Evolutionary conservation across 2,113 vertebrate genomes (phyloP).

Genomic region (Saguinus midas): DNA sequence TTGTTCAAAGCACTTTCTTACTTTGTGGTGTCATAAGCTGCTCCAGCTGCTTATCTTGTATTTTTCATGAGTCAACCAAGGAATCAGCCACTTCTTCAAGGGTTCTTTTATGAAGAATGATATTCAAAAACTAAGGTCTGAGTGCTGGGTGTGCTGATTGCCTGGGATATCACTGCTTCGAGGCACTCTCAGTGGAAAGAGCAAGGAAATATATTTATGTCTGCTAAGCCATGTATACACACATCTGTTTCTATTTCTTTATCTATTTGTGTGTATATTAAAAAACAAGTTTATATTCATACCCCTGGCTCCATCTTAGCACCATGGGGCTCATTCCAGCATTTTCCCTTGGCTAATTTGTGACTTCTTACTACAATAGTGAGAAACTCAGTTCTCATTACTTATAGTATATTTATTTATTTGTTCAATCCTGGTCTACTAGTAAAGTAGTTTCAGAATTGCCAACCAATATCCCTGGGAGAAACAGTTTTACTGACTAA

Average conservation of each 20-base stretch:
- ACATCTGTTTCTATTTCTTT: neutral
- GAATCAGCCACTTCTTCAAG: neutral
- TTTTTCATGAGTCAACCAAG: neutral
- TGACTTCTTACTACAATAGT: neutral
- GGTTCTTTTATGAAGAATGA: neutral
- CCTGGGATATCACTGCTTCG: neutral
- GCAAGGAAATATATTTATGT: neutral
- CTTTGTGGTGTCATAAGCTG: neutral
- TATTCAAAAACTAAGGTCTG: neutral
- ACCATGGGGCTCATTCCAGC: neutral
- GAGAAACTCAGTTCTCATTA: neutral
- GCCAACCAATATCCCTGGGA: neutral
- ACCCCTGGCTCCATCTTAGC: neutral
- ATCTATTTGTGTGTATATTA: neutral
- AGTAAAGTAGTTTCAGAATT: conserved; percentile 1
- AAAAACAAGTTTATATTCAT: neutral
- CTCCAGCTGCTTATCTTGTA: neutral
- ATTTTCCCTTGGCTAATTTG: neutral
- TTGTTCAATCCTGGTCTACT: neutral
- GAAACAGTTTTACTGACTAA: neutral
- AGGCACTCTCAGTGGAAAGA: neutral
- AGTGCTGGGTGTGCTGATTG: neutral
- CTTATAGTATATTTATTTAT: neutral
- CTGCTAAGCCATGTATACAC: neutral
- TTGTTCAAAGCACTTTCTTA: neutral